These are phyloP conservation scores for Plumapathes pennacea DNA, from an alignment of 92 coral and sea anemone species.

Conservation along the genomic window DNA sequence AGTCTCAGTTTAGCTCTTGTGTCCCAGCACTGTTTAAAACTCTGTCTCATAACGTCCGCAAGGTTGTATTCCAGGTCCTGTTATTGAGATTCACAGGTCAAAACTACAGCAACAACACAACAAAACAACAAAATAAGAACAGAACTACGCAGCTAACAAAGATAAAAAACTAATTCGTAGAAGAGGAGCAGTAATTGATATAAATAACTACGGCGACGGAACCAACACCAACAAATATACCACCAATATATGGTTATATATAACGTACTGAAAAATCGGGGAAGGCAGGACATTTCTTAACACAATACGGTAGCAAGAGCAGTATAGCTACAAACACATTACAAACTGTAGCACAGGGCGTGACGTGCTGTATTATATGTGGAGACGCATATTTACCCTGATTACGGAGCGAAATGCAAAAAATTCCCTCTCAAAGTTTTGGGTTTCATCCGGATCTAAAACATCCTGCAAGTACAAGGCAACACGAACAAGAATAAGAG, in stretches of 20 bases:
- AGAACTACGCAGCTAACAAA: too few species aligned
- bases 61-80: slow-evolving; percentile 88
- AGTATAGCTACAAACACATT: too few species aligned
- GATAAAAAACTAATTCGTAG: too few species aligned
- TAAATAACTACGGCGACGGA: too few species aligned
- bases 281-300: not conserved
- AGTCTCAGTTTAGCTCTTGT: slow-evolving; percentile 92
- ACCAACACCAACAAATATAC: too few species aligned
- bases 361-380: too few species aligned
- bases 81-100: too few species aligned
- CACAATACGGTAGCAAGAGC: too few species aligned
- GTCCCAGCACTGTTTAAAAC: slow-evolving; percentile 98
- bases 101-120: not conserved
- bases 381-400: slow-evolving; percentile 84
- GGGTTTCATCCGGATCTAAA: slow-evolving; percentile 82
- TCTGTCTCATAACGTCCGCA: slow-evolving; percentile 93
- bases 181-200: too few species aligned
- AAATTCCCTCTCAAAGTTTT: slow-evolving; percentile 91
- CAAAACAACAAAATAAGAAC: not conserved
- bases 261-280: not conserved
- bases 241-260: too few species aligned
- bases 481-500: not conserved
- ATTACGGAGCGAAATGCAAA: slow-evolving; percentile 94
- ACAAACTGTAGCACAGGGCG: too few species aligned
- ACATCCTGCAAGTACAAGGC: slow-evolving; percentile 67